phyloP scores from a whole-genome alignment of 1,140 invertebrate species.

The Ctenoplectra terminalis region DNA sequence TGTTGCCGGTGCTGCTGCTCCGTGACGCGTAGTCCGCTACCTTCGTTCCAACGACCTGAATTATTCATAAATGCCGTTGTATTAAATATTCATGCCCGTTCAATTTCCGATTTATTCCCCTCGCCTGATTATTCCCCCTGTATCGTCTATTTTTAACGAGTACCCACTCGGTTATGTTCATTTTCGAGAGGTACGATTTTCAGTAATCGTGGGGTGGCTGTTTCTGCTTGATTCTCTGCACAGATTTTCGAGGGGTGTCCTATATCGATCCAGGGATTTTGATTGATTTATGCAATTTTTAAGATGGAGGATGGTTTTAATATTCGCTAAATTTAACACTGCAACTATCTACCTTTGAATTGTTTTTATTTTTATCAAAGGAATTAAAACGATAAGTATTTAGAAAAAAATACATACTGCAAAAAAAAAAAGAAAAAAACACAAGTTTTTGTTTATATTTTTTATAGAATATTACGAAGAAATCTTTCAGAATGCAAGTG shows the following conservation, averaged over 20 bases:
- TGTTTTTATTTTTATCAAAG: no score
- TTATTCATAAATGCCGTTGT: conserved; percentile 13
- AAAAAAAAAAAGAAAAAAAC: no score
- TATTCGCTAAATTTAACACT: no score
- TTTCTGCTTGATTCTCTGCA: neutral
- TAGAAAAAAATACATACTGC: no score
- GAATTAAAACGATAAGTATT: no score
- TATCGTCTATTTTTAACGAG: neutral
- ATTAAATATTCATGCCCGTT: conserved; percentile 33
- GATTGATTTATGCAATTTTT: neutral
- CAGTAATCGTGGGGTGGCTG: neutral
- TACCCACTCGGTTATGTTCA: neutral
- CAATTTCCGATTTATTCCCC: conserved; percentile 13
- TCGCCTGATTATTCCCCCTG: neutral
- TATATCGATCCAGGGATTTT: no score
- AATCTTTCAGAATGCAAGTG: no score
- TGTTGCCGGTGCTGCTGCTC: neutral
- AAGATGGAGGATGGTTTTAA: neutral
- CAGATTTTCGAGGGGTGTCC: no score
- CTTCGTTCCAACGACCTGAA: neutral
- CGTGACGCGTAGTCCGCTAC: neutral
- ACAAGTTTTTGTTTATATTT: no score
- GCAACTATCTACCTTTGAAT: no score
- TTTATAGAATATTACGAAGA: no score
- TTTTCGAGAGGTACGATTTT: neutral